Conservation (phyloP, 2,797 vertebrate genomes). For the Vespertilio murinus region DNA sequence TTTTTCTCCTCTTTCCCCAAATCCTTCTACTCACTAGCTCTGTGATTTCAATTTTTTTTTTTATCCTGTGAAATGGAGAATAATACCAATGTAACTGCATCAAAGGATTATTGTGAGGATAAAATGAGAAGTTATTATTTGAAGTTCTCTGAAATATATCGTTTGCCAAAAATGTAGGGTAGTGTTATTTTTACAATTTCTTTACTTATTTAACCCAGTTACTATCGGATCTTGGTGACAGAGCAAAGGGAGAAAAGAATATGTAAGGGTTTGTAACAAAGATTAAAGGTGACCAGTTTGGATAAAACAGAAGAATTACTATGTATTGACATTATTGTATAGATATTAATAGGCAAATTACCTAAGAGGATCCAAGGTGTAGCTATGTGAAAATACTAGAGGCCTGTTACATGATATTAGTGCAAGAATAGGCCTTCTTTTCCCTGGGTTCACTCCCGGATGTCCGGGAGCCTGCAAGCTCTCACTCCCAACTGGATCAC, state of each 20-base stretch:
- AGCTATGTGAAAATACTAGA: not conserved
- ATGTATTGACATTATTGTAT: not conserved
- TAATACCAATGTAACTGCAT: not conserved
- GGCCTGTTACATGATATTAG: no score
- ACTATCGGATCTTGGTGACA: not conserved
- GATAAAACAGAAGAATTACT: not conserved
- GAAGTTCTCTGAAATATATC: not conserved
- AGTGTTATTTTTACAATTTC: not conserved
- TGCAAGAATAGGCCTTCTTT: no score
- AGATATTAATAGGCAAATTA: not conserved
- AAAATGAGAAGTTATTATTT: constrained; percentile 12
- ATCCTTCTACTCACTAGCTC: not conserved
- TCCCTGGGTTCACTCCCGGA: no score
- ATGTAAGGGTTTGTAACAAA: not conserved
- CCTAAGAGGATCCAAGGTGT: not conserved
- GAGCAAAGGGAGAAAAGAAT: not conserved
- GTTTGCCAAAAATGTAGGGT: not conserved
- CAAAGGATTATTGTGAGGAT: constrained; percentile 10
- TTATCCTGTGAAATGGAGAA: constrained; percentile 3
- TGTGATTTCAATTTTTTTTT: not conserved
- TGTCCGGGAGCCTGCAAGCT: no score
- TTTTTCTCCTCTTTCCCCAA: not conserved
- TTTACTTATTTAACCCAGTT: not conserved
- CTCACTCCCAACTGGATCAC: no score
- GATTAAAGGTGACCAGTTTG: not conserved